Conservation (phyloP, 1,140 invertebrate genomes). For the Amphibalanus amphitrite region DNA sequence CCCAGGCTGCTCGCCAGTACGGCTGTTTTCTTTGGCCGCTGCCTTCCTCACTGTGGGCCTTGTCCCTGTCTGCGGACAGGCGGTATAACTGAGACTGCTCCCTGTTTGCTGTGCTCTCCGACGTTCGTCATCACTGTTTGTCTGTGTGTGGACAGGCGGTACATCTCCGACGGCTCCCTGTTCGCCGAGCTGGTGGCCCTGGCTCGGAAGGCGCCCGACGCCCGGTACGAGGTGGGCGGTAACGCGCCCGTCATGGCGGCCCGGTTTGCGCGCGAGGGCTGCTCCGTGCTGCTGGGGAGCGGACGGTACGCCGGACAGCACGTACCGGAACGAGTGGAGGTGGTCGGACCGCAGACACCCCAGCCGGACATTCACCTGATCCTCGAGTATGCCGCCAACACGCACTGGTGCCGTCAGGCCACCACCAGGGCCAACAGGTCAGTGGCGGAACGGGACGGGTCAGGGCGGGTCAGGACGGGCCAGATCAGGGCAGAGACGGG, state of each 20-base stretch:
- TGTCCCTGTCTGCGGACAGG: no score
- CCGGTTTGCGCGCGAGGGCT: constrained; percentile 55
- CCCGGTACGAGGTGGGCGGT: constrained; percentile 52
- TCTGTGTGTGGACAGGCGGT: constrained; percentile 36
- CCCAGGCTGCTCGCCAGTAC: constrained; percentile 9
- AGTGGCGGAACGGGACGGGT: no score
- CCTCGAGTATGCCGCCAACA: constrained; percentile 56
- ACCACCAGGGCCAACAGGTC: constrained; percentile 62
- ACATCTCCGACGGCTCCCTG: constrained; percentile 48
- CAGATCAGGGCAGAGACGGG: no score
- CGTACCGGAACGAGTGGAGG: constrained; percentile 25
- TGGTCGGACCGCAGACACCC: constrained; percentile 33
- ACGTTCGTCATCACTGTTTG: no score
- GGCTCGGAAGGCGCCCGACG: constrained; percentile 34
- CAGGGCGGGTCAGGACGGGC: no score
- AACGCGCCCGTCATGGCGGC: constrained; percentile 72
- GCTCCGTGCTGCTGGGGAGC: constrained; percentile 46
- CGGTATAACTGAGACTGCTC: no score
- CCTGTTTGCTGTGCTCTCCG: no score
- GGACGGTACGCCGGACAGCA: constrained; percentile 5
- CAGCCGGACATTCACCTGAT: constrained; percentile 63
- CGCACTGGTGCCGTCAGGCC: constrained; percentile 51
- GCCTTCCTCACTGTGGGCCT: constrained; percentile 22
- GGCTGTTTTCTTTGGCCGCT: constrained; percentile 10
- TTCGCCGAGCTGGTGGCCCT: constrained; percentile 45